Percentiles rank a stretch among this genome's conserved stretches.
These are phyloP conservation scores for Ploceus nigricollis DNA, from an alignment of 2,113 vertebrate genomes.

Conservation along the genomic window DNA sequence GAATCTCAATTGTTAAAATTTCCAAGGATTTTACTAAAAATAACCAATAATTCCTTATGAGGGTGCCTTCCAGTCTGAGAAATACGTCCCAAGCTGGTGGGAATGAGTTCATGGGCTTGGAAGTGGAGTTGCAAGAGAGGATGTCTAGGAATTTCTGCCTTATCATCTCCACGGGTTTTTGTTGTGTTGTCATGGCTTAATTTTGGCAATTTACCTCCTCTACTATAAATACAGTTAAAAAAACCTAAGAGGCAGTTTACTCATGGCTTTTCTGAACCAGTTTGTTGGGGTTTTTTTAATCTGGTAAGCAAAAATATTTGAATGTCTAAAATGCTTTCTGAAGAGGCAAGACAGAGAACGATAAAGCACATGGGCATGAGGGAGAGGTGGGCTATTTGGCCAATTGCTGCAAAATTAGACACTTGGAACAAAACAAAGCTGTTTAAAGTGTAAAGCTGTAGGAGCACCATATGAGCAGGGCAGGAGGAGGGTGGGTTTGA, in stretches of 20 bases:
- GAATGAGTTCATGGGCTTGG: conserved; percentile 6
- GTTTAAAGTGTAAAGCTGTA: neutral
- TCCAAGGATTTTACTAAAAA: neutral
- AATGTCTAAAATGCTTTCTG: neutral
- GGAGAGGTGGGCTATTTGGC: neutral
- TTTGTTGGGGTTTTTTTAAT: neutral
- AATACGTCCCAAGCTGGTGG: neutral
- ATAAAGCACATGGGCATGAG: neutral
- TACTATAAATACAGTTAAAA: neutral
- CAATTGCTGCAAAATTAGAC: neutral
- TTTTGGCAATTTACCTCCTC: neutral
- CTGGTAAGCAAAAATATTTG: neutral
- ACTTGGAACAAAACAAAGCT: neutral
- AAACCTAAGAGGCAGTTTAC: neutral
- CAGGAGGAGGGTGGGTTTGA: neutral
- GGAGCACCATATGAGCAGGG: neutral
- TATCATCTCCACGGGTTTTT: neutral
- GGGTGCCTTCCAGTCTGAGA: neutral
- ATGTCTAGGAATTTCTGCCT: conserved; percentile 9
- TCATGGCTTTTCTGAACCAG: neutral
- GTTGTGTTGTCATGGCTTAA: neutral
- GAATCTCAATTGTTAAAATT: neutral
- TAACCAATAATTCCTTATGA: neutral
- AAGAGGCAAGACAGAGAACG: neutral
- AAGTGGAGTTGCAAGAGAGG: neutral